Evolutionary conservation across 2,797 vertebrate genomes (phyloP).

Genomic region (Urophycis tenuis): DNA sequence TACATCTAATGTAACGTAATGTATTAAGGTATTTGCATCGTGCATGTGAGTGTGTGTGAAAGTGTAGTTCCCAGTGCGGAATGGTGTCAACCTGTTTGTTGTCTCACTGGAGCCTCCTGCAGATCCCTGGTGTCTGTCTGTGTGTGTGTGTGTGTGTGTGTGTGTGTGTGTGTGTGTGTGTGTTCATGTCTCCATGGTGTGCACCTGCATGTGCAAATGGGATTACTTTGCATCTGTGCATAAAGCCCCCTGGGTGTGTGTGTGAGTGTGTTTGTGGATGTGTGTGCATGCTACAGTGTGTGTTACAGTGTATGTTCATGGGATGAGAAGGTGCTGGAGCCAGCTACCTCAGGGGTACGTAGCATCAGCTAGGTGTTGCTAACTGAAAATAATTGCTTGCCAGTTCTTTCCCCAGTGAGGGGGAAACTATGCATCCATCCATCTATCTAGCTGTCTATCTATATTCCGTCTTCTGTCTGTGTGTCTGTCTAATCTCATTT

Average conservation of each 20-base stretch:
- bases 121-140: not conserved
- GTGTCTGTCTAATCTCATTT: too few relatives aligned
- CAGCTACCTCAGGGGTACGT: not conserved
- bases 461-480: not conserved
- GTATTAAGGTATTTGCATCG: too few relatives aligned
- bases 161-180: slow-evolving; percentile 9
- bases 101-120: too few relatives aligned
- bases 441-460: too few relatives aligned
- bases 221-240: not conserved
- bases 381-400: slow-evolving; percentile 25
- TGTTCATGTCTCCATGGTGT: not conserved
- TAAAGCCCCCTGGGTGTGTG: not conserved
- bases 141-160: slow-evolving; percentile 2
- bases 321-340: not conserved
- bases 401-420: slow-evolving; percentile 19
- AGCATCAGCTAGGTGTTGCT: slow-evolving; percentile 22
- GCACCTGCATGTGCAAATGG: slow-evolving; percentile 1
- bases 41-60: too few relatives aligned
- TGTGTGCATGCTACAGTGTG: too few relatives aligned
- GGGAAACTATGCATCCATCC: too few relatives aligned
- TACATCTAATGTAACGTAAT: not conserved
- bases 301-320: not conserved
- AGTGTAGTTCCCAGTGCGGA: too few relatives aligned
- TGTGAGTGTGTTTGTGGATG: not conserved
- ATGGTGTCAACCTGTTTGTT: too few relatives aligned